phyloP scores from a whole-genome alignment of 2,888 invertebrate species.

The Drosophila prostipennis region DNA sequence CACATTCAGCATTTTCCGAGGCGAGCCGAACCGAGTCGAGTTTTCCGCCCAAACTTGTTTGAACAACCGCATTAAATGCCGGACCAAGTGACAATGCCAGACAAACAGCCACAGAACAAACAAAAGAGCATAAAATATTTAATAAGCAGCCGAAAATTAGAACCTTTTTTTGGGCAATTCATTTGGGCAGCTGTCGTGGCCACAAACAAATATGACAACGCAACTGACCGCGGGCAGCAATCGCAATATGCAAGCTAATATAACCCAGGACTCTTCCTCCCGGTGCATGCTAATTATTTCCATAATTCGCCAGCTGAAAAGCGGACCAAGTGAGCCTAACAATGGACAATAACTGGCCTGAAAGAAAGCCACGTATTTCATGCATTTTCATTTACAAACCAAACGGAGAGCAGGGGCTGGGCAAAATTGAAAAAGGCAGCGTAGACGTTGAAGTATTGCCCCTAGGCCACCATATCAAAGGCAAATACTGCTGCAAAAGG shows the following conservation, averaged over 20 bases:
- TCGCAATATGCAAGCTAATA: constrained; percentile 26
- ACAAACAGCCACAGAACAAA: constrained; percentile 29
- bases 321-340: neutral
- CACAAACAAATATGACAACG: constrained; percentile 46
- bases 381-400: constrained; percentile 55
- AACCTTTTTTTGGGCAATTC: constrained; percentile 30
- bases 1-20: constrained; percentile 32
- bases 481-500: constrained; percentile 40
- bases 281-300: constrained; percentile 59
- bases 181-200: constrained; percentile 46
- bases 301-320: constrained; percentile 35
- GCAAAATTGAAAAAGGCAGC: constrained; percentile 45
- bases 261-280: constrained; percentile 22
- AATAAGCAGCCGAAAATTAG: constrained; percentile 43
- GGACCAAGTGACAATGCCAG: constrained; percentile 40
- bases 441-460: constrained; percentile 51
- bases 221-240: constrained; percentile 26
- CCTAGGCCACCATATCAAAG: constrained; percentile 61
- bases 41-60: constrained; percentile 36
- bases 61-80: constrained; percentile 50
- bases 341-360: constrained; percentile 14
- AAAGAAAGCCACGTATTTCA: constrained; percentile 36
- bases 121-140: constrained; percentile 48
- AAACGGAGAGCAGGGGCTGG: constrained; percentile 25
- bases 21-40: constrained; percentile 1